A percentile compares a stretch with the other conserved stretches of the same genome.
Conservation (phyloP, 2,113 vertebrate species). For the Bathybates hornii region DNA sequence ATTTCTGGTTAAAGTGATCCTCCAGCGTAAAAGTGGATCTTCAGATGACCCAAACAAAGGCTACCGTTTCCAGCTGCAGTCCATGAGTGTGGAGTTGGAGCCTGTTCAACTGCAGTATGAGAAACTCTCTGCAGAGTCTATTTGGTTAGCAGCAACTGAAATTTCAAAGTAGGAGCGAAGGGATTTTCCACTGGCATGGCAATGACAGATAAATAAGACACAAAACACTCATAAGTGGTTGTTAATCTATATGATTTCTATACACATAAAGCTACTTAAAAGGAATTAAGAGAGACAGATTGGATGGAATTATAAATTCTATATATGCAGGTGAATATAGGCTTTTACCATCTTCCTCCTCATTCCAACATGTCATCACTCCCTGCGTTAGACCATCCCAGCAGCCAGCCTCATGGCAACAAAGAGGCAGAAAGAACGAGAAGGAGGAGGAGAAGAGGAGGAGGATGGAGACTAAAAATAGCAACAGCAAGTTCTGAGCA, state of each 20-base stretch:
- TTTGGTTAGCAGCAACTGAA: neutral
- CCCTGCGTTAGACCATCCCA: constrained; percentile 29
- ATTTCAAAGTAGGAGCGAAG: neutral
- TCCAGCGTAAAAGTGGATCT: neutral
- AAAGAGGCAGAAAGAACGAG: neutral
- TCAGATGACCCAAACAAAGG: neutral
- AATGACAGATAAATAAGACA: neutral
- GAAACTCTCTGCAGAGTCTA: neutral
- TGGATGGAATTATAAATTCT: neutral
- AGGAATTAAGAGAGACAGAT: neutral
- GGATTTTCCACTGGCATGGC: neutral
- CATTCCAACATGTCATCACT: neutral
- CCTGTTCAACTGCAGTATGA: neutral
- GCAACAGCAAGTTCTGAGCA: constrained; percentile 41
- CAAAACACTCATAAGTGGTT: neutral
- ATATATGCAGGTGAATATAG: neutral
- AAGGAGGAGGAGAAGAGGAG: neutral
- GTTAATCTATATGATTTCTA: neutral
- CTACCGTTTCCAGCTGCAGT: neutral
- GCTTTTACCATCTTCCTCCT: neutral
- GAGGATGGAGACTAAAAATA: constrained; percentile 60
- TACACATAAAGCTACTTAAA: neutral
- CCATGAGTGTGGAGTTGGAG: neutral
- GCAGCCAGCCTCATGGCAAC: constrained; percentile 63
- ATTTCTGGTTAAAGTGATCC: neutral